These are phyloP conservation scores for Apamea crenata DNA, from an alignment of 2,888 invertebrate genomes.

Conservation along the genomic window DNA sequence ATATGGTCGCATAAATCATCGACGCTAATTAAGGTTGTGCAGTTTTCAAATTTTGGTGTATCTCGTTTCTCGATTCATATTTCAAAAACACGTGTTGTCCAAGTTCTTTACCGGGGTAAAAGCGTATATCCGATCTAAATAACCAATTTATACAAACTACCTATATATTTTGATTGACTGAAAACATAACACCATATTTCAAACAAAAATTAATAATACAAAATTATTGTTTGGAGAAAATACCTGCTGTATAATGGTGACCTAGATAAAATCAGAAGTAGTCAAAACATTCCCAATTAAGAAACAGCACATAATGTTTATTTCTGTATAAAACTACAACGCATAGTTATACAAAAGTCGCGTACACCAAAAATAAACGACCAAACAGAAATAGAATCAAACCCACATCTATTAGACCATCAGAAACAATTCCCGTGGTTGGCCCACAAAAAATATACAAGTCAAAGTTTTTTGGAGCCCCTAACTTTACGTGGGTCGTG, in stretches of 20 bases:
- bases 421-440: slow-evolving; percentile 82
- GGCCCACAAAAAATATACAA: slow-evolving; percentile 83
- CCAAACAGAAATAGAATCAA: slow-evolving; percentile 76
- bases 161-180: background rate
- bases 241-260: slow-evolving; percentile 20
- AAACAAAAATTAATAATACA: slow-evolving; percentile 15
- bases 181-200: slow-evolving; percentile 10
- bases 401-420: slow-evolving; percentile 78
- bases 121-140: slow-evolving; percentile 14
- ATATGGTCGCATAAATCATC: slow-evolving; percentile 56
- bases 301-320: background rate
- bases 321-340: slow-evolving; percentile 18
- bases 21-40: slow-evolving; percentile 48
- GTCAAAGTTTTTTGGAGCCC: slow-evolving; percentile 83
- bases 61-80: slow-evolving; percentile 28
- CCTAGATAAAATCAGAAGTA: slow-evolving; percentile 20
- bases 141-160: background rate
- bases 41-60: slow-evolving; percentile 32
- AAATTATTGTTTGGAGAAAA: slow-evolving; percentile 6
- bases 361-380: slow-evolving; percentile 55
- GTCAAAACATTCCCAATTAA: slow-evolving; percentile 18
- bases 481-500: slow-evolving; percentile 88
- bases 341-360: slow-evolving; percentile 41
- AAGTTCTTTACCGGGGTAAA: slow-evolving; percentile 1
- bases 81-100: slow-evolving; percentile 17